Evolutionary conservation across 2,888 invertebrate genomes (phyloP), one percentile per base, ranked within the genome.

Genomic region (Timandra comae): DNA sequence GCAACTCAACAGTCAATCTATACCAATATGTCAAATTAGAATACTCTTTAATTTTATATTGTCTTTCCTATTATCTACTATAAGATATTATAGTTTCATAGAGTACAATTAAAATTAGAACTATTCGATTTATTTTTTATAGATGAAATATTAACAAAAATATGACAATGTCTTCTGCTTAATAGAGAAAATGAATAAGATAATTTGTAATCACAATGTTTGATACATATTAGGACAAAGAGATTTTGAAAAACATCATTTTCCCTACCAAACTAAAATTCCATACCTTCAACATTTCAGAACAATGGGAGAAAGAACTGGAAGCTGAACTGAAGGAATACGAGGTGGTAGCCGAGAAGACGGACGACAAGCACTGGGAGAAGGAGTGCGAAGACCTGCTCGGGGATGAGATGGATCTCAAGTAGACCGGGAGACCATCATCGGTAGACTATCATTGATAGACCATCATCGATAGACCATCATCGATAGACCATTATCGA

Each of bases 221-320:
- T n/a, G n/a, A n/a, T n/a, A n/a, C n/a, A n/a, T n/a, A n/a, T n/a
- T n/a, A n/a, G n/a, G n/a, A n/a, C n/a, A n/a, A n/a, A n/a, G n/a
- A n/a, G n/a, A n/a, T n/a, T n/a, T n/a, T n/a, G n/a, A n/a, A n/a
- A n/a, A n/a, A n/a, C n/a, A n/a, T n/a, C n/a, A n/a, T n/a, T n/a
- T n/a, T n/a, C n/a, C n/a, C n/a, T n/a, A n/a, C n/a, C n/a, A n/a
- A n/a, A n/a, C n/a, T n/a, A n/a, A n/a, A n/a, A n/a, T n/a, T n/a
- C n/a, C n/a, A n/a, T n/a, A n/a, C n/a, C n/a, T n/a, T n/a, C n/a
- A 27, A 28, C 35, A 29, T 80, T 79, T 86, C 92, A 91, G 95
- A 95, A 80, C 96, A 97, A 87, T 97, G 97, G 96, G 98, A 98
- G 87, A 94, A 94, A 72, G 97, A 98, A 81, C 86, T 98, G 66